Percentiles rank a stretch among this genome's conserved stretches.
Conservation (phyloP, 2,797 vertebrate species). For the Poeciliopsis paucimaculata region DNA sequence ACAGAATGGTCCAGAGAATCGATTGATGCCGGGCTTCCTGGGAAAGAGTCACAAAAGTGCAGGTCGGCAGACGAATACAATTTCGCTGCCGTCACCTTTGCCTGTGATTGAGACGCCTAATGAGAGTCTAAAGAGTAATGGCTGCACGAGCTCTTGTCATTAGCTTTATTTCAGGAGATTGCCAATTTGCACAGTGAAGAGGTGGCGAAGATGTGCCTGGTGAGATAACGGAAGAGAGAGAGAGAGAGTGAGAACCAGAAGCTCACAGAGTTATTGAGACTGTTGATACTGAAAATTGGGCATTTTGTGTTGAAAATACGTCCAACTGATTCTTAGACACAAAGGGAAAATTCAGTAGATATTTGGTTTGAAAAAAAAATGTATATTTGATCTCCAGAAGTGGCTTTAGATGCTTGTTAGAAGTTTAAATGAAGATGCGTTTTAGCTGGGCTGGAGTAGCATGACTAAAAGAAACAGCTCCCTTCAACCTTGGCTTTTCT, state of each 20-base stretch:
- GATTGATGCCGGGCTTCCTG: background rate
- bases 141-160: background rate
- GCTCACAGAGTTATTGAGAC: background rate
- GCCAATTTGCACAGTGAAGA: background rate
- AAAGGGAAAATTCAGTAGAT: background rate
- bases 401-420: background rate
- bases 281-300: background rate
- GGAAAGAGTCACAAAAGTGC: background rate
- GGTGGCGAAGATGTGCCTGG: background rate
- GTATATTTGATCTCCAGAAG: background rate
- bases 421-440: background rate
- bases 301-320: background rate
- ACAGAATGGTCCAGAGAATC: background rate
- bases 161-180: slow-evolving; percentile 2
- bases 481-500: background rate
- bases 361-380: background rate
- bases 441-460: background rate
- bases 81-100: background rate
- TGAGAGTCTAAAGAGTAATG: background rate
- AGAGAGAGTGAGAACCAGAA: background rate
- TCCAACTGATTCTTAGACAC: background rate
- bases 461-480: background rate
- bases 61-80: background rate
- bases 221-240: background rate
- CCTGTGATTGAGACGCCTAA: background rate